Base-by-base conservation (phyloP, 2,113 vertebrate genomes). In the Melanostigma gelatinosum region DNA sequence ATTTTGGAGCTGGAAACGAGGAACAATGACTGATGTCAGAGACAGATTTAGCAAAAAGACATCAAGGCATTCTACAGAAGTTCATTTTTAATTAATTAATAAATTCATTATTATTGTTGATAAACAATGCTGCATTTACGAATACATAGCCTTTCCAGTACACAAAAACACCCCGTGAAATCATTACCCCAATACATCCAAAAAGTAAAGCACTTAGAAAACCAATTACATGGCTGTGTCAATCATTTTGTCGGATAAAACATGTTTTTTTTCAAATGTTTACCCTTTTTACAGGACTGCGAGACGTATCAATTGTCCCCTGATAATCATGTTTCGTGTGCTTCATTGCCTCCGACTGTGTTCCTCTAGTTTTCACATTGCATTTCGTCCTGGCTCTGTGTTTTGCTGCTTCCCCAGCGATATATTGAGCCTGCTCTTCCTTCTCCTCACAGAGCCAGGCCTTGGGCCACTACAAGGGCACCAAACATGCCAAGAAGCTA, bases 401-500 rank as follows among this genome's bases (percentile, higher is more conserved):
- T 87, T 87, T 72, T 90, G 93, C 95, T 95, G 88, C 80, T 82
- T 64, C 61, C 72, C 74, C 83, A 29, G 61, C 22, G 64, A 62
- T 96, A 95, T 96, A 95, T 95, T 94, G 93, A 94, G 94, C 95
- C 94, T 96, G 95, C 94, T 94, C 90, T 95, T 96, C 95, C 95
- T 96, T 95, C 94, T 95, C 94, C 96, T 95, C 95, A 94, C 96
- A 99, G 98, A 99, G 96, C 96, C 98, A 99, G 95, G 97, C 98
- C 91, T 93, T 96, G 95, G 97, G 98, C 96, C 98, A 99, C 96
- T 99, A 98, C 96, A 99, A 98, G 96, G 98, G 98, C 91, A 99
- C 97, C 95, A 99, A 99, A 95, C 98, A 99, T 89, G 97, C 97
- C 96, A 99, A 98, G 97, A 99, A 97, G 95, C 96, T 99, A 94